phyloP scores from a whole-genome alignment of 1,140 invertebrate genomes.

The Drosophila sp. region DNA sequence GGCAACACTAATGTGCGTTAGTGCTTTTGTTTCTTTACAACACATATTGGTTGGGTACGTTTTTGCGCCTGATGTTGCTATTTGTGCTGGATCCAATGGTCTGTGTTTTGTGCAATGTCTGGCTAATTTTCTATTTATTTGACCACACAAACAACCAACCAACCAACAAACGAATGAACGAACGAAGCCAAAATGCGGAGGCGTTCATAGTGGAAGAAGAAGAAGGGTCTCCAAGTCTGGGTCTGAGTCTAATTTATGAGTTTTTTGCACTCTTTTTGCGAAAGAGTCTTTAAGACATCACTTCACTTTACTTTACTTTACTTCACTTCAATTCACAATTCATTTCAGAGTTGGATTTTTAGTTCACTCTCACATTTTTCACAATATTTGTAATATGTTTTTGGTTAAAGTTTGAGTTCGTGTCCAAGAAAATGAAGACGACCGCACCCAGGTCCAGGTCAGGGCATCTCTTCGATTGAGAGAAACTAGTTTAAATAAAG shows the following conservation, averaged over 20 bases:
- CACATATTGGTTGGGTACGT: slow-evolving; percentile 58
- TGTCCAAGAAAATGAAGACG: slow-evolving; percentile 36
- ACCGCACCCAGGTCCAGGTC: slow-evolving; percentile 53
- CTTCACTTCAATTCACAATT: not conserved
- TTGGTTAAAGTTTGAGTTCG: slow-evolving; percentile 69
- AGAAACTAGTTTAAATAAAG: slow-evolving; percentile 68
- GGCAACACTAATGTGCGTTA: slow-evolving; percentile 57
- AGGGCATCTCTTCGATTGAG: not conserved
- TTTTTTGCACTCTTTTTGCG: slow-evolving; percentile 67
- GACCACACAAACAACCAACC: slow-evolving; percentile 54
- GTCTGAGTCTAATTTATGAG: slow-evolving; percentile 69
- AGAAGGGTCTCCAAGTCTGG: slow-evolving; percentile 6
- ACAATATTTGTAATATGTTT: slow-evolving; percentile 6
- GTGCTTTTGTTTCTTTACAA: slow-evolving; percentile 50
- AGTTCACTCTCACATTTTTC: slow-evolving; percentile 1
- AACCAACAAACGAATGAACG: slow-evolving; percentile 17
- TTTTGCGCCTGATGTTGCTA: slow-evolving; percentile 4
- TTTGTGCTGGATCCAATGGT: slow-evolving; percentile 55
- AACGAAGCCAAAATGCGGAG: slow-evolving; percentile 16
- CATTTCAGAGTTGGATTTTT: not conserved
- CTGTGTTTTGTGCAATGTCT: slow-evolving; percentile 54
- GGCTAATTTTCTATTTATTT: slow-evolving; percentile 81
- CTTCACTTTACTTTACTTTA: not conserved
- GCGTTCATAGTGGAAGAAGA: slow-evolving; percentile 17
- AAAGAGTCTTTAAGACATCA: slow-evolving; percentile 29